A percentile compares a stretch with the other conserved stretches of the same genome.
phyloP scores from a whole-genome alignment of 1,140 invertebrate genomes.

The Leptinotarsa lineolata region DNA sequence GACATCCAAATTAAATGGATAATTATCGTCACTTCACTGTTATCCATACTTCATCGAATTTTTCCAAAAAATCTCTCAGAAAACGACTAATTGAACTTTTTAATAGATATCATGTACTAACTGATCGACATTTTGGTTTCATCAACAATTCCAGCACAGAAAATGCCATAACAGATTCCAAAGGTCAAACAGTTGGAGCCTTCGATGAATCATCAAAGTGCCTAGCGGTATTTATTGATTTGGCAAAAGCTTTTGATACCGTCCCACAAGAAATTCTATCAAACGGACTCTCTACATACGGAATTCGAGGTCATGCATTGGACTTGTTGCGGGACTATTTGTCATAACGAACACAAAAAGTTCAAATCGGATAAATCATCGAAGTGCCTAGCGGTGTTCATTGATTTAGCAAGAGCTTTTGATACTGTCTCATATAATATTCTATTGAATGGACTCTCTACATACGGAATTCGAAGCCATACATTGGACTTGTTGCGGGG shows the following conservation, averaged over 20 bases:
- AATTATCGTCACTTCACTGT: not conserved
- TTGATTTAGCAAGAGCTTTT: no score
- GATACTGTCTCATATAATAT: no score
- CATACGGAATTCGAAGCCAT: no score
- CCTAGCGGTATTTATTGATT: constrained; percentile 17
- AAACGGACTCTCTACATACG: constrained; percentile 8
- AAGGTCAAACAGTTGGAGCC: constrained; percentile 2
- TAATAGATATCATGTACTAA: constrained; percentile 15
- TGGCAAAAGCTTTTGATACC: constrained; percentile 17
- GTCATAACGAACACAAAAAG: no score
- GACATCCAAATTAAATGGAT: constrained; percentile 10
- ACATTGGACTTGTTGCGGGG: no score
- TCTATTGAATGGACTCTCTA: no score
- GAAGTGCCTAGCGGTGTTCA: no score
- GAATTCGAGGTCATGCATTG: constrained; percentile 5
- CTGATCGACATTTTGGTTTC: constrained; percentile 11
- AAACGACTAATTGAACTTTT: constrained; percentile 14
- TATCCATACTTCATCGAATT: not conserved
- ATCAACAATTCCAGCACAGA: no score
- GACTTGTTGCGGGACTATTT: no score
- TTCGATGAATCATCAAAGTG: constrained; percentile 12
- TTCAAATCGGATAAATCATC: no score
- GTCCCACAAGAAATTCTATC: constrained; percentile 15
- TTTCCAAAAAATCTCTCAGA: constrained; percentile 7
- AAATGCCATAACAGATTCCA: no score